A percentile compares a stretch with the other conserved stretches of the same genome.
Conservation (phyloP, 2,888 invertebrate genomes). For the Poecilus cupreus region DNA sequence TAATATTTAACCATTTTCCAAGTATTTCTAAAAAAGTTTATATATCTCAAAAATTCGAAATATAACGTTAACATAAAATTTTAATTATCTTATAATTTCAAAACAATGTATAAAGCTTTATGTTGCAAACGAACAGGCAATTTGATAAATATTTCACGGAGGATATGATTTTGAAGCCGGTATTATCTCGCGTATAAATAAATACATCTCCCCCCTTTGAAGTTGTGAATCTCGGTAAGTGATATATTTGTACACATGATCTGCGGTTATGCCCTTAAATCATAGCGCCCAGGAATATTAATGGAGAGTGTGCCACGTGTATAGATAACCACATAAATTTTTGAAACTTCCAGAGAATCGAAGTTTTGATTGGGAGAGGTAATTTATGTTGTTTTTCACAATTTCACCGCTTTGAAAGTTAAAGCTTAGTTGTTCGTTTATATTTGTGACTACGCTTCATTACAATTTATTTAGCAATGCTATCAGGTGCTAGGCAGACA, state of each 20-base stretch:
- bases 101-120: too few relatives aligned
- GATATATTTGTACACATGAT: background rate
- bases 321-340: background rate
- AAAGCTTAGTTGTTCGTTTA: background rate
- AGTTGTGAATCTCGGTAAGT: background rate
- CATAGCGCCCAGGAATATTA: background rate
- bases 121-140: too few relatives aligned
- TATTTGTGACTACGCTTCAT: background rate
- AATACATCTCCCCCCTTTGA: background rate
- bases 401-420: background rate
- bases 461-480: too few relatives aligned
- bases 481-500: too few relatives aligned
- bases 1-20: too few relatives aligned
- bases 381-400: background rate
- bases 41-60: too few relatives aligned
- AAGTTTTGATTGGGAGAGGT: background rate
- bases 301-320: background rate
- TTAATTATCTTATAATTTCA: too few relatives aligned
- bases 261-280: background rate
- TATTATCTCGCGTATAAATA: background rate
- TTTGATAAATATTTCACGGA: too few relatives aligned
- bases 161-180: background rate
- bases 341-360: background rate
- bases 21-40: too few relatives aligned
- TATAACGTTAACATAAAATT: too few relatives aligned